Evolutionary conservation across 2,113 vertebrate species (phyloP), one percentile per base, ranked within the genome.

Genomic region (Hyaena hyaena): DNA sequence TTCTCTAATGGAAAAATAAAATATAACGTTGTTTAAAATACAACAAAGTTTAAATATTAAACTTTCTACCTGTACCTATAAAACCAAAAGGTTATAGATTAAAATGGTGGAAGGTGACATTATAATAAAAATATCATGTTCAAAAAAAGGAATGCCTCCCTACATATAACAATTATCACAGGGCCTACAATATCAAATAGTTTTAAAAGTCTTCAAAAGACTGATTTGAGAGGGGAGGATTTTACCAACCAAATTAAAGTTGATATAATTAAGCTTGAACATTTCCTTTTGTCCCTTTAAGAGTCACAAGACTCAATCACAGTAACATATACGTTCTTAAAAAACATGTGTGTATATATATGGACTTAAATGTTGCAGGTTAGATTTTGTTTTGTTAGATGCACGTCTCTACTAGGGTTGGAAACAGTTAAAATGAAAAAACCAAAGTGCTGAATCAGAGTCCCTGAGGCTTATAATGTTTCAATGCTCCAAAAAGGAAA

Each of bases 351-450:
- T 66, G 48, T 53, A 26, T n/a, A 19, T 45, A 90, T 23, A 21
- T 76, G 66, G 50, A 94, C 43, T 90, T 94, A 95, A 92, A 50
- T 53, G 45, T 77, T 97, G 35, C 77, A 63, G 8, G 73, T 50
- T 81, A 3, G 28, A 48, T 83, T 83, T 92, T 90, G 4, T 89
- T 95, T 90, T 65, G 82, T 50, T 96, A 11, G 16, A 95, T 65
- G 83, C 43, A 1, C 76, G 73, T 81, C 26, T 96, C 63, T 55
- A 43, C n/a, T 82, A 96, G 28, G 39, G 48, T 65, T 95, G 50
- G 10, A 96, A 97, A 93, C 23, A 94, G 16, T 82, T 83, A 94
- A n/a, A 85, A 88, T 88, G 15, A 95, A 39, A 95, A 39, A 93
- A 82, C 74, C 76, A 92, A 88, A 88, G 28, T 66, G 48, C 3